Conservation (phyloP, 2,888 invertebrate species). For the Phalangium opilio region DNA sequence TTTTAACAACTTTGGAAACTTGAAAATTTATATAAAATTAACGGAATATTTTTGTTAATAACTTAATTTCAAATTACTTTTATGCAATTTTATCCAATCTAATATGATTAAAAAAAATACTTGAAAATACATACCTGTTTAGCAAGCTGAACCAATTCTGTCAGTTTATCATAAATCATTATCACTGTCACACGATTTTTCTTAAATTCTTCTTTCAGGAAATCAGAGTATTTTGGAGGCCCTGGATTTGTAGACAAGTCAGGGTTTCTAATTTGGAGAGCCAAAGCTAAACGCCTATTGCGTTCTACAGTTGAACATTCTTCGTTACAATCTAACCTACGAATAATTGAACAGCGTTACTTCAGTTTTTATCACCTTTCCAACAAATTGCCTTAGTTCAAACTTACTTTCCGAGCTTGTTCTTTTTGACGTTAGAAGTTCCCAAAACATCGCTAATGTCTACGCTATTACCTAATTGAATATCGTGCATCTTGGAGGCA, state of each 20-base stretch:
- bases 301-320: constrained; percentile 77
- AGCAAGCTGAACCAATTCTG: constrained; percentile 68
- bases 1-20: too few species aligned
- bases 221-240: constrained; percentile 71
- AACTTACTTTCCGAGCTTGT: not conserved
- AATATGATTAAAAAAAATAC: too few species aligned
- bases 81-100: too few species aligned
- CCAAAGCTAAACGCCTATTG: constrained; percentile 73
- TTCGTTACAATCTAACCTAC: constrained; percentile 82
- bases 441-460: constrained; percentile 42
- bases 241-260: constrained; percentile 48
- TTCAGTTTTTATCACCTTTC: too few species aligned
- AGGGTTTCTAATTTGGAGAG: constrained; percentile 80
- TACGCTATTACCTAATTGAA: constrained; percentile 55
- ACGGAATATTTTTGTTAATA: too few species aligned
- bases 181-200: constrained; percentile 65
- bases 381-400: too few species aligned
- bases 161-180: constrained; percentile 63
- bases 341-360: too few species aligned
- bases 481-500: constrained; percentile 61
- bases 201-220: constrained; percentile 63
- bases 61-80: too few species aligned
- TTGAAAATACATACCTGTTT: constrained; percentile 54
- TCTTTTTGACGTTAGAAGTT: constrained; percentile 1
- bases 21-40: too few species aligned